Base-by-base conservation (phyloP, 2,113 vertebrate species). In the Columbina picui region DNA sequence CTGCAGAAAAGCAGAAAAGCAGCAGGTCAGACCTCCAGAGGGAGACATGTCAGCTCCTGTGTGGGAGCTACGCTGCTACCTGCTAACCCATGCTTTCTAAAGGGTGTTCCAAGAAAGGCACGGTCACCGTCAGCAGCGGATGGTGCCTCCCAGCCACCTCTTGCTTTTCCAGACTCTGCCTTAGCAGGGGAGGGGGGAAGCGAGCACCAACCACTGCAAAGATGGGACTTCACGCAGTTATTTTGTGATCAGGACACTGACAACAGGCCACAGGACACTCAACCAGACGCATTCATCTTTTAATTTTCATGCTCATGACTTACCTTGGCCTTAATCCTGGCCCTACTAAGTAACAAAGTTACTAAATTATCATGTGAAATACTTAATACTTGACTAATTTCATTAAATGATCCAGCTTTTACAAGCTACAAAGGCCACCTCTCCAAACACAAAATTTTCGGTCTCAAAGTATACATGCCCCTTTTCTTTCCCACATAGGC, bases 11-110 rank as follows among this genome's bases (percentile, higher is more conserved):
- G 39, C 56, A 61, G 53, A 64, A 64, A 67, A 47, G 68, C 67
- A 91, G 79, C 84, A 64, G 61, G 26, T 23, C 74, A 85, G 27
- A 32, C 32, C 82, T 15, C 2, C 2, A 10, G 23, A 36, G 30
- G 41, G 26, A 70, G 36, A 7, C 56, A 23, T 1, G 18, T 4
- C 4, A 1, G 17, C 52, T 43, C 32, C 53, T 41, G 43, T 2
- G 69, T 23, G 65, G 73, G 65, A 67, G 3, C 1, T 3, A 45
- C 2, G 0, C 9, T 0, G 3, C 32, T 23, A 49, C 7, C 82
- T 63, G 14, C 0, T 5, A 12, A 15, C 2, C 7, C 68, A 19
- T 12, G 41, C 4, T 10, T 79, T 52, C 61, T 19, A 43, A 32
- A 70, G 55, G 41, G 29, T 49, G 67, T 63, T 50, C 22, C 5